A percentile compares a stretch with the other conserved stretches of the same genome.
Evolutionary conservation across 2,113 vertebrate genomes (phyloP).

Genomic region (Orthonyx spaldingii): DNA sequence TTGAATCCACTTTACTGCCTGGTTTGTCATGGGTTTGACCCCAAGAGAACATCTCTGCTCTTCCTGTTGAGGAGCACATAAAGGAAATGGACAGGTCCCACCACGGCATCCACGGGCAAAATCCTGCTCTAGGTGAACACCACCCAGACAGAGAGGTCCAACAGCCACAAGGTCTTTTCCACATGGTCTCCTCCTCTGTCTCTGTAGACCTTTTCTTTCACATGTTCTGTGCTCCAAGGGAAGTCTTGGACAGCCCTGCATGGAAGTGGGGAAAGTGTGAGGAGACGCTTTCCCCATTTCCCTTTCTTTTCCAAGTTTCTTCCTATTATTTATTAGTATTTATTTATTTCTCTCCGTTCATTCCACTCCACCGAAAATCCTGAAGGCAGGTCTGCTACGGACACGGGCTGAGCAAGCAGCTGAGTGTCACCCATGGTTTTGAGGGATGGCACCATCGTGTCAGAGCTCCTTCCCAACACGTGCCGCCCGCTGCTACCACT

Average conservation of each 20-base stretch:
- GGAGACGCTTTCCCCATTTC: not conserved
- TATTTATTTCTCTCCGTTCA: constrained; percentile 46
- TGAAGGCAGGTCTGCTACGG: not conserved
- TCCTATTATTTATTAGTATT: constrained; percentile 62
- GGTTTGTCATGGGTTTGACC: not conserved
- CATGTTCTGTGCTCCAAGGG: not conserved
- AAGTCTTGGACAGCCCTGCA: not conserved
- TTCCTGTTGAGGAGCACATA: not conserved
- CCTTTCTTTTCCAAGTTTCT: not conserved
- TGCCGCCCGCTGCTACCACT: not conserved
- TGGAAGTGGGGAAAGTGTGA: not conserved
- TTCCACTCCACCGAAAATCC: constrained; percentile 9
- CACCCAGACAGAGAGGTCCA: not conserved
- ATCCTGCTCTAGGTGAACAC: not conserved
- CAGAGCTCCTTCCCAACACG: not conserved
- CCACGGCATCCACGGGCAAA: not conserved
- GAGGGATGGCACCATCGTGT: not conserved
- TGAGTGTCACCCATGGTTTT: not conserved
- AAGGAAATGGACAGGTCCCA: not conserved
- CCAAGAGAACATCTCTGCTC: not conserved
- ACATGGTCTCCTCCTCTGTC: not conserved
- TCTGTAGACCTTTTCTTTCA: not conserved
- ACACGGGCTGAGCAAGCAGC: not conserved
- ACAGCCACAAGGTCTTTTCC: not conserved
- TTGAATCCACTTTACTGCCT: not conserved